phyloP scores from a whole-genome alignment of 2,888 invertebrate species.

The Julus scandinavius region DNA sequence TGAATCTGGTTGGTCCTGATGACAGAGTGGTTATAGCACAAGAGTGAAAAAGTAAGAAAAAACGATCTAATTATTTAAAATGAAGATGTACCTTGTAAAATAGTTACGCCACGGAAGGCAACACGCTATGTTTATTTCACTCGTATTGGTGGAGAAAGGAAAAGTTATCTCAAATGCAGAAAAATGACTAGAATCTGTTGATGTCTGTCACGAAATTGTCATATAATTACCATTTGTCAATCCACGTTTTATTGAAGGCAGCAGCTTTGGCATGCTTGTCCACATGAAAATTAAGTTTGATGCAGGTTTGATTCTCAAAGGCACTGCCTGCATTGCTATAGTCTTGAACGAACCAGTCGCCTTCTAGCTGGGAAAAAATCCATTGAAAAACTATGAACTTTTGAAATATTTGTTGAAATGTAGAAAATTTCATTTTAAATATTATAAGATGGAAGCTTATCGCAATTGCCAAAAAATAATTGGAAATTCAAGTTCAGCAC shows the following conservation, averaged over 20 bases:
- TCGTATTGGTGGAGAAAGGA: no score
- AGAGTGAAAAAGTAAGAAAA: not conserved
- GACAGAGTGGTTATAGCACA: not conserved
- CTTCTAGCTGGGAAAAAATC: not conserved
- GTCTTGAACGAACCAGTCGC: conserved; percentile 5
- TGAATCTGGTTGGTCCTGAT: not conserved
- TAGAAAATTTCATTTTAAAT: no score
- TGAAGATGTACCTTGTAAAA: not conserved
- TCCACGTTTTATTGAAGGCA: not conserved
- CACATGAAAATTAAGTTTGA: not conserved
- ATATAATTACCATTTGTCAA: not conserved
- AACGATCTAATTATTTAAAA: not conserved
- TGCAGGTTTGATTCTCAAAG: conserved; percentile 17
- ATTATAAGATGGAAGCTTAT: no score
- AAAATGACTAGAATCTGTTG: not conserved
- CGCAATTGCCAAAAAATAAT: no score
- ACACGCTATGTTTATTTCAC: not conserved
- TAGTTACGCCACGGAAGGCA: no score
- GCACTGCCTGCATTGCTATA: not conserved
- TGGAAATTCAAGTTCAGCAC: no score
- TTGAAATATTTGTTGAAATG: not conserved
- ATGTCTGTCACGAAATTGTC: no score
- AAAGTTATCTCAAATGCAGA: no score
- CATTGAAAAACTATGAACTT: not conserved
- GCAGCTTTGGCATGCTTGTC: not conserved